Conservation (phyloP, 2,113 vertebrate species). For the Neofelis nebulosa region DNA sequence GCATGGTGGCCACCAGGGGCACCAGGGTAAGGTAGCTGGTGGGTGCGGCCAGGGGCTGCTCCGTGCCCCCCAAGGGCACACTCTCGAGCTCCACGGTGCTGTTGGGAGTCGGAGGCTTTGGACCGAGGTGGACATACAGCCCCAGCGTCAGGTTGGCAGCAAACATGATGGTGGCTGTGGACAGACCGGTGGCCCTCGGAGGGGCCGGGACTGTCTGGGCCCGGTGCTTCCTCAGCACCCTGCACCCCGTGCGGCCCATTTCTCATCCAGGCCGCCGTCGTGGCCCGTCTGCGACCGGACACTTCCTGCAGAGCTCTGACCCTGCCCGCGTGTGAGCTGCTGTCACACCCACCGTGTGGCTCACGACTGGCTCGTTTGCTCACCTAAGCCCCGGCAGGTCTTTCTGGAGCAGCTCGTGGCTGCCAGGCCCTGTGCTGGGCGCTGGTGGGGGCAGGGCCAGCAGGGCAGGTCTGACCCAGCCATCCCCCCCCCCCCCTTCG, state of each 20-base stretch:
- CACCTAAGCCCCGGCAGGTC: fast-evolving
- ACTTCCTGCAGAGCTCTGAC: fast-evolving
- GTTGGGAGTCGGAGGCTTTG: slow-evolving; percentile 58
- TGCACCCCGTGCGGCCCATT: fast-evolving
- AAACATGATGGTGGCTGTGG: slow-evolving; percentile 90
- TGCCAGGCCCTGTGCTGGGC: neutral
- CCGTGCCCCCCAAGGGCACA: neutral
- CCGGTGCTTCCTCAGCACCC: fast-evolving
- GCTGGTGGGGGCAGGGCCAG: fast-evolving
- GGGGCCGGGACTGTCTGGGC: neutral
- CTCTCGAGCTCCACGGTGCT: neutral
- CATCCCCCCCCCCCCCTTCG: neutral
- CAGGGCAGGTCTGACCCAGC: neutral
- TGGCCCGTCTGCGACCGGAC: fast-evolving
- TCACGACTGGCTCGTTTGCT: fast-evolving
- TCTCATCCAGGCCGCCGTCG: fast-evolving
- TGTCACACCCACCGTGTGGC: neutral
- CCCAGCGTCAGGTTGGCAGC: slow-evolving; percentile 89
- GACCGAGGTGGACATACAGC: slow-evolving; percentile 81
- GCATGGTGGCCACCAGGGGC: slow-evolving; percentile 91
- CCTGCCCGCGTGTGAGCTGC: fast-evolving
- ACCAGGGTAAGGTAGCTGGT: slow-evolving; percentile 83
- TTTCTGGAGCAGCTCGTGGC: no score
- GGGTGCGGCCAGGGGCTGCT: neutral
- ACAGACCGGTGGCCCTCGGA: neutral